Base-by-base conservation (phyloP, 2,888 invertebrate species). In the Thysanoteuthis rhombus region DNA sequence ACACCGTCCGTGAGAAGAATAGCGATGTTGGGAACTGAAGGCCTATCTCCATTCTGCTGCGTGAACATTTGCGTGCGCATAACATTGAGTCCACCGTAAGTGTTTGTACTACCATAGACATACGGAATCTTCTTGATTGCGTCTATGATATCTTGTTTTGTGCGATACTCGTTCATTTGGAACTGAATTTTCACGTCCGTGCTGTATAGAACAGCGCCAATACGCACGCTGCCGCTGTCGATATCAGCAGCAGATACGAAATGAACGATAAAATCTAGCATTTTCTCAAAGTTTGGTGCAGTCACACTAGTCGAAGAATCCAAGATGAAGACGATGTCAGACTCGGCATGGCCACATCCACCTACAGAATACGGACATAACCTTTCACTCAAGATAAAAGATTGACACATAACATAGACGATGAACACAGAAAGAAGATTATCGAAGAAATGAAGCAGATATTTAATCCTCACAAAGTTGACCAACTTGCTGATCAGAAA, bases 281-380 rank as follows among this genome's bases (percentile, higher is more conserved):
- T 95, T 92, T 95, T 94, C 92, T 95, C 39, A 95, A 95, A 96
- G 94, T 96, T 96, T n/a, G 94, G 94, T 89, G 94, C 94, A 45
- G 95, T 95, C 89, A 96, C 95, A 95, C 96, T 96, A 47, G 96
- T 96, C 32, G 96, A 96, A 16, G 96, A 94, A 93, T 96, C 96
- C 93, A 96, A 95, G 42, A 96, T 94, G 93, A 96, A 95, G 52
- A 95, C 95, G 28, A 96, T 94, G 94, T 96, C 96, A 92, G 95
- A 94, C 90, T 94, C 93, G 19, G 95, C 93, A 89, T 16, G 40
- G 91, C 91, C 91, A 91, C 91, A 91, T 39, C 42, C 91, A 91
- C 91, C 91, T 91, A 95, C 39, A 91, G 91, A 91, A 91, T 42
- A 91, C 42, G 39, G 42, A 42, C 40, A 91, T 39, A 91, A 91